Conservation (phyloP, 1,140 invertebrate genomes). For the Anastrepha obliqua region DNA sequence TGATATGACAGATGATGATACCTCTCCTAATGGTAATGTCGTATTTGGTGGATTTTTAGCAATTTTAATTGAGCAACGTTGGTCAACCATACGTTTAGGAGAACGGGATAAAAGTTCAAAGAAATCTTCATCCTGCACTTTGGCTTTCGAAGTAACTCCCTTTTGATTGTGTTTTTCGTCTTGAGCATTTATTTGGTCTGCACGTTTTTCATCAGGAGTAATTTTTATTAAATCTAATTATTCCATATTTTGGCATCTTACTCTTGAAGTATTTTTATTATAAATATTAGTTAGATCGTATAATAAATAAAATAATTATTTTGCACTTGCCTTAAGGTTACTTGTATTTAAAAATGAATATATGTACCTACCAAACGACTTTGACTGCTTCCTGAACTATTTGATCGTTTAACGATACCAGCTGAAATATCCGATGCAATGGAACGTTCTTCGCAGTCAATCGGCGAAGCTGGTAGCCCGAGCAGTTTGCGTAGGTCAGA, state of each 20-base stretch:
- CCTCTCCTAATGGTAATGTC: conserved; percentile 18
- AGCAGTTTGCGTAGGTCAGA: conserved; percentile 90
- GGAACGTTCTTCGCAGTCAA: conserved; percentile 66
- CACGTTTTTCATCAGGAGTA: conserved; percentile 86
- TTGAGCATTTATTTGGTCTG: conserved; percentile 59
- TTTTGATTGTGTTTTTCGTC: conserved; percentile 64
- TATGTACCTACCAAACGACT: conserved; percentile 66
- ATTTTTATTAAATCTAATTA: conserved; percentile 96
- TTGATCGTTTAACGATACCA: conserved; percentile 66
- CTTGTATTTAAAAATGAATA: too few relatives aligned
- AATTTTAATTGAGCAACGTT: conserved; percentile 86
- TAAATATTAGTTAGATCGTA: too few relatives aligned
- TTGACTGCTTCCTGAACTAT: conserved; percentile 68
- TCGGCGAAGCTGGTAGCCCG: conserved; percentile 79
- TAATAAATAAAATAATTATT: too few relatives aligned
- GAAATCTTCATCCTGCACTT: conserved; percentile 86
- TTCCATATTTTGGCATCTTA: conserved; percentile 95
- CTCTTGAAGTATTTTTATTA: conserved; percentile 60
- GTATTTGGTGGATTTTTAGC: conserved; percentile 59
- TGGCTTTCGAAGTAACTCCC: conserved; percentile 58
- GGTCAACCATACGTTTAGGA: conserved; percentile 97
- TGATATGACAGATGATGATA: background rate
- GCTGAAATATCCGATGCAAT: conserved; percentile 68
- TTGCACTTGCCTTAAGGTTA: too few relatives aligned
- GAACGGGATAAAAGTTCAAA: conserved; percentile 94